Conservation (phyloP, 2,888 invertebrate species). For the Ypsolopha scabrella region DNA sequence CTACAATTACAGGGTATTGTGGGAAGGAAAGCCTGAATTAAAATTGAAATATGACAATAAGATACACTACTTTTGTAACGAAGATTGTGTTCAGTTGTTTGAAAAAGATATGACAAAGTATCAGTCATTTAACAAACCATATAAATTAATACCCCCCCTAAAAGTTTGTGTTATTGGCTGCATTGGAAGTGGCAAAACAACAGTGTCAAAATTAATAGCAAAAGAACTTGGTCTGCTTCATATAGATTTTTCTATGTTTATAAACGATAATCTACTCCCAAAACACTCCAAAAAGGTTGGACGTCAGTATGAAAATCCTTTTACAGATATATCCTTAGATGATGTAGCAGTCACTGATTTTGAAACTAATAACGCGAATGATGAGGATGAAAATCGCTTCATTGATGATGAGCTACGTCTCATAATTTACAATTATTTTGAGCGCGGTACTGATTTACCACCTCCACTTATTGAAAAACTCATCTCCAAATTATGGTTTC, state of each 20-base stretch:
- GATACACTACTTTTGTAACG: constrained; percentile 63
- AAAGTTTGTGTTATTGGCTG: constrained; percentile 71
- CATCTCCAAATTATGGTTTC: constrained; percentile 62
- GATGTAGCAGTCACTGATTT: constrained; percentile 42
- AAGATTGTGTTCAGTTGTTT: constrained; percentile 59
- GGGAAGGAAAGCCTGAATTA: constrained; percentile 72
- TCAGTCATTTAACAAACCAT: constrained; percentile 51
- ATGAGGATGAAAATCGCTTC: constrained; percentile 28
- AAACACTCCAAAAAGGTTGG: constrained; percentile 55
- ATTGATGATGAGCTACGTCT: constrained; percentile 46
- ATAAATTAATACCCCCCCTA: constrained; percentile 50
- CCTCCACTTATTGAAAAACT: constrained; percentile 48
- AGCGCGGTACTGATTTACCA: constrained; percentile 53
- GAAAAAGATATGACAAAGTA: constrained; percentile 58
- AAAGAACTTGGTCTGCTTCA: constrained; percentile 67
- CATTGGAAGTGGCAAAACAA: constrained; percentile 65
- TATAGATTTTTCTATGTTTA: constrained; percentile 51
- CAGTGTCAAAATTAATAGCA: constrained; percentile 56
- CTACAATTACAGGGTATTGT: constrained; percentile 60
- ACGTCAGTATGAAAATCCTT: constrained; percentile 53
- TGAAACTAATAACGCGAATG: constrained; percentile 43
- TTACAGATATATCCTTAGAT: constrained; percentile 36
- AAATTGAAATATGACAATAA: constrained; percentile 62
- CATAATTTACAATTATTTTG: constrained; percentile 58
- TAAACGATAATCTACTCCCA: constrained; percentile 43